Evolutionary conservation across 2,113 vertebrate species (phyloP).

Genomic region (Stegostoma tigrinum): DNA sequence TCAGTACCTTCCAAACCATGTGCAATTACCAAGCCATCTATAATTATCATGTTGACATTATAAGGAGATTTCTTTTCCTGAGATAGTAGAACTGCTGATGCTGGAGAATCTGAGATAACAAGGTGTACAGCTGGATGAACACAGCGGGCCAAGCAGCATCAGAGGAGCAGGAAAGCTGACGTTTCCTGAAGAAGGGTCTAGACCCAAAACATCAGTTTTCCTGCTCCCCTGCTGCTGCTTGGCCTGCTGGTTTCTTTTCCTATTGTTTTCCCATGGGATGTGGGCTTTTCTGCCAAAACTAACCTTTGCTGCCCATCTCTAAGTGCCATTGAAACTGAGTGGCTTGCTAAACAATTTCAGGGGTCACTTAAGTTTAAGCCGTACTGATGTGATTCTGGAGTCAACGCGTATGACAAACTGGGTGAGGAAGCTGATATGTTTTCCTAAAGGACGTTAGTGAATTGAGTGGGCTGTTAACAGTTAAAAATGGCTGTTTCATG

Average conservation of each 20-base stretch:
- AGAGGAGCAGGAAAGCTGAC: no score
- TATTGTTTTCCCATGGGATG: no score
- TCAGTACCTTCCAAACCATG: neutral
- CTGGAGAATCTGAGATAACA: no score
- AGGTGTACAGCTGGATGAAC: no score
- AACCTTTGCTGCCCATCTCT: neutral
- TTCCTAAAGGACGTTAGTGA: neutral
- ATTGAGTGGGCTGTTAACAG: no score
- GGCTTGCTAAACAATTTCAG: neutral
- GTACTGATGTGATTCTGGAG: neutral
- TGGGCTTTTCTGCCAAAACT: neutral
- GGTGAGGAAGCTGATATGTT: neutral
- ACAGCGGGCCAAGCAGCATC: no score
- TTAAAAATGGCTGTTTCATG: neutral
- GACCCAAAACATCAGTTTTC: no score
- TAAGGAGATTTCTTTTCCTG: neutral
- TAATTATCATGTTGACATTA: neutral
- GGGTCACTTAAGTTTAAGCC: no score
- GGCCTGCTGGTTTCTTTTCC: neutral
- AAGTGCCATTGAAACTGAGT: neutral
- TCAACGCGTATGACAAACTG: neutral
- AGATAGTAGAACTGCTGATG: no score
- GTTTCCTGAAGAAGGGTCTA: no score
- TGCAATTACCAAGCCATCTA: neutral
- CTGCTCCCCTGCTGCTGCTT: no score